These are phyloP conservation scores for Callorhinus ursinus DNA, from an alignment of 2,113 vertebrate species.

Conservation along the genomic window DNA sequence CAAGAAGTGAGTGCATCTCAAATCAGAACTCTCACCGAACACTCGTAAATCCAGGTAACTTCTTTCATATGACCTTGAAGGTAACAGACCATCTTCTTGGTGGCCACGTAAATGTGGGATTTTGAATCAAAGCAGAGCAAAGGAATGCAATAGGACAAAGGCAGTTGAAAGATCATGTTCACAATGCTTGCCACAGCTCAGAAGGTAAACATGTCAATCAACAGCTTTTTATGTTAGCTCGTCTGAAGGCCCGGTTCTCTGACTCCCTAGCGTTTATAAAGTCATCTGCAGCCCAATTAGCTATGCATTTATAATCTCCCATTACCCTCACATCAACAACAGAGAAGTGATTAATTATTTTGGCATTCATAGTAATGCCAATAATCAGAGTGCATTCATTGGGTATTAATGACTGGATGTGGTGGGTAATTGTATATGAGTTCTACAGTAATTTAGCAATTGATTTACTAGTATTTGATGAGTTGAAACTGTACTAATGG, in stretches of 20 bases:
- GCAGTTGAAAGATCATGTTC: not conserved
- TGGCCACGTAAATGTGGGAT: not conserved
- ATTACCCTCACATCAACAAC: not conserved
- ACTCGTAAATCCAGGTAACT: conserved; percentile 6
- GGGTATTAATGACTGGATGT: conserved; percentile 29
- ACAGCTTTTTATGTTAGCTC: not conserved
- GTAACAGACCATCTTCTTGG: not conserved
- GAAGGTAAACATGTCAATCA: conserved; percentile 48
- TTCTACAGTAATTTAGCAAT: conserved; percentile 40
- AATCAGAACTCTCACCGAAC: conserved; percentile 31
- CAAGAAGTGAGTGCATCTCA: conserved; percentile 30
- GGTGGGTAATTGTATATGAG: not conserved
- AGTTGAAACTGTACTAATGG: conserved; percentile 46
- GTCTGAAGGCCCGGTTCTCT: not conserved
- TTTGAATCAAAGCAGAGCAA: conserved; percentile 22
- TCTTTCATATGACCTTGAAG: conserved; percentile 60
- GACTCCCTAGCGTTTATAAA: not conserved
- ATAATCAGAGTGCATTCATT: conserved; percentile 64
- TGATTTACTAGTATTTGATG: conserved; percentile 59
- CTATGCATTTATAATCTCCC: not conserved
- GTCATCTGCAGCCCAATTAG: conserved; percentile 30
- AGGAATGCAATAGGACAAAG: not conserved
- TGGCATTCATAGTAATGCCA: conserved; percentile 20
- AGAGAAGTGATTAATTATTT: conserved; percentile 58
- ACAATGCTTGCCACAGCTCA: not conserved